phyloP scores from a whole-genome alignment of 2,113 vertebrate species.

The Tetrao urogallus region DNA sequence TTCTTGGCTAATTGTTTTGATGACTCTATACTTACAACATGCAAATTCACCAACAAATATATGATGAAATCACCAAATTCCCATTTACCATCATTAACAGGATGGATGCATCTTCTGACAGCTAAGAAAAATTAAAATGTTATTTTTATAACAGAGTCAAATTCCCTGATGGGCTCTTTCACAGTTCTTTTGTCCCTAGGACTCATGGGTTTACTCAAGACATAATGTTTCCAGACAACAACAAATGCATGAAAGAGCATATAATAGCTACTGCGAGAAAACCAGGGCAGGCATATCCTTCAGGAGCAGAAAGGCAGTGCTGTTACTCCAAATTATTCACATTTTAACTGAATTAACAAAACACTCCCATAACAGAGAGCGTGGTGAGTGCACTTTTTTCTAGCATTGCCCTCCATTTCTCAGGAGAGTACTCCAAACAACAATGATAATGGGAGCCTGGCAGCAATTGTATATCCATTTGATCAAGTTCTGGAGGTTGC shows the following conservation, averaged over 20 bases:
- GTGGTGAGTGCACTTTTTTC: background rate
- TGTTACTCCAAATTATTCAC: background rate
- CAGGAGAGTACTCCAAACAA: background rate
- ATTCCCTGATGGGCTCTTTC: background rate
- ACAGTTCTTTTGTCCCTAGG: background rate
- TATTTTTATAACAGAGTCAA: background rate
- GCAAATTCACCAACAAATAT: background rate
- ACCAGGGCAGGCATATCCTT: background rate
- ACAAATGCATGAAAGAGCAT: rapidly evolving
- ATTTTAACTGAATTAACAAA: conserved; percentile 12
- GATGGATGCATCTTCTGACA: background rate
- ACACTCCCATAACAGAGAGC: background rate
- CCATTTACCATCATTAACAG: background rate
- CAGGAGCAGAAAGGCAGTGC: background rate
- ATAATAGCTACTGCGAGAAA: background rate
- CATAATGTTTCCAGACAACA: background rate
- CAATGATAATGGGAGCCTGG: background rate
- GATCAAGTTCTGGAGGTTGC: background rate
- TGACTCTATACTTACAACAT: rapidly evolving
- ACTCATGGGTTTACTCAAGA: background rate
- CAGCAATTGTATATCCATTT: background rate
- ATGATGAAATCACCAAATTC: background rate
- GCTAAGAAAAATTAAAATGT: background rate
- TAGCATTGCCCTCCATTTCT: background rate
- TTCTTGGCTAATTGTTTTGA: background rate